Percentiles rank a stretch among this genome's conserved stretches.
Evolutionary conservation across 2,797 vertebrate species (phyloP).

Genomic region (Propithecus perrieri): DNA sequence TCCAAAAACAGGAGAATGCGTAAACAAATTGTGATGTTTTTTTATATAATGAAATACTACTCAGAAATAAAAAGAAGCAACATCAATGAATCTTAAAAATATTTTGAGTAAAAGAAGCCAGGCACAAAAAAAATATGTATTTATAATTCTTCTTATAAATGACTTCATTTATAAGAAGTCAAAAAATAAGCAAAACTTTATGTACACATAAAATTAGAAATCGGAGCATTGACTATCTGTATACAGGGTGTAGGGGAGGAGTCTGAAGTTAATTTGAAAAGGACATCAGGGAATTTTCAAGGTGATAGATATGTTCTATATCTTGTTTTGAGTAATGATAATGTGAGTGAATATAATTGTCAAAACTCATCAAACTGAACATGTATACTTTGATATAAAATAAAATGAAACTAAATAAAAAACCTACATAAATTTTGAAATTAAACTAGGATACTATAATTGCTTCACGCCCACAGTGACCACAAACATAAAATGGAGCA

Average conservation of each 20-base stretch:
- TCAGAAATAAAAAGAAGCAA: not conserved
- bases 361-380: not conserved
- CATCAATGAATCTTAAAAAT: not conserved
- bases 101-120: not conserved
- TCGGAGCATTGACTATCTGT: not conserved
- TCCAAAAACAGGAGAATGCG: not conserved
- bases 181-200: not conserved
- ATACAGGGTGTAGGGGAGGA: not conserved
- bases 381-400: not conserved
- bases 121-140: not conserved
- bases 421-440: not conserved
- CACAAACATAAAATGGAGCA: constrained; percentile 7
- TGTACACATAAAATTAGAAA: not conserved
- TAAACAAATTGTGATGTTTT: not conserved
- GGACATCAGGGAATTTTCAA: not conserved
- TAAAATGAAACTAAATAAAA: not conserved
- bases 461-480: not conserved
- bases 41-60: not conserved
- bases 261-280: not conserved
- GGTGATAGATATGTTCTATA: not conserved
- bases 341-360: not conserved
- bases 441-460: not conserved
- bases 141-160: not conserved
- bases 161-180: not conserved
- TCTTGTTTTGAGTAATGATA: not conserved